phyloP scores from a whole-genome alignment of 2,113 vertebrate genomes.

The Xiphias gladius region DNA sequence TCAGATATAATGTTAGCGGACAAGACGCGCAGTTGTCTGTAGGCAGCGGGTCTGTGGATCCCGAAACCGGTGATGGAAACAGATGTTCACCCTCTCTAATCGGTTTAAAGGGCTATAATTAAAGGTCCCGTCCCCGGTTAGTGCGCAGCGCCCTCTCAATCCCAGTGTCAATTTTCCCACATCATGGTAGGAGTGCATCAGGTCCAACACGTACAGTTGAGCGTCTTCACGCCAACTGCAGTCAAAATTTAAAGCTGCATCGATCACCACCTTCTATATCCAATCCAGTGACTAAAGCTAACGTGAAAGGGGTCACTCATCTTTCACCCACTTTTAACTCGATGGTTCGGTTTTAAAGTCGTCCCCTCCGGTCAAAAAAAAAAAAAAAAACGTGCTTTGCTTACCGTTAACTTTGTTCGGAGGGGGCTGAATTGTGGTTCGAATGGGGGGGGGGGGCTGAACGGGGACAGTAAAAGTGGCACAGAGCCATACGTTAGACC shows the following conservation, averaged over 20 bases:
- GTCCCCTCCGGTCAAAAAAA: neutral
- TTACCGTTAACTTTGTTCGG: neutral
- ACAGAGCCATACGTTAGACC: too few species aligned
- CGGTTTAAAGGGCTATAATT: neutral
- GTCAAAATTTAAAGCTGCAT: neutral
- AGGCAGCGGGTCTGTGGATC: neutral
- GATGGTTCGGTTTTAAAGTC: too few species aligned
- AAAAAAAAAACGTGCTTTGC: too few species aligned
- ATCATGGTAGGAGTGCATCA: too few species aligned
- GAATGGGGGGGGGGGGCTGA: too few species aligned
- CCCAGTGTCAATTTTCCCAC: too few species aligned
- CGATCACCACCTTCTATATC: too few species aligned
- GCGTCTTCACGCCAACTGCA: neutral
- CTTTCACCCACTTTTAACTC: neutral
- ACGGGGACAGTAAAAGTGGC: too few species aligned
- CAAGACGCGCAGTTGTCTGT: neutral
- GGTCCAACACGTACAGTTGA: neutral
- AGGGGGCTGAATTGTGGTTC: too few species aligned
- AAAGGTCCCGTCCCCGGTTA: neutral
- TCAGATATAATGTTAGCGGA: neutral
- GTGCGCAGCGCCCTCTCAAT: neutral
- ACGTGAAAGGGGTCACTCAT: neutral
- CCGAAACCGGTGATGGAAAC: neutral
- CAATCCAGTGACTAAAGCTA: too few species aligned
- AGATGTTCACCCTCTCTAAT: neutral